These are phyloP conservation scores for Leiothrix lutea DNA, from an alignment of 2,113 vertebrate genomes.

Conservation along the genomic window DNA sequence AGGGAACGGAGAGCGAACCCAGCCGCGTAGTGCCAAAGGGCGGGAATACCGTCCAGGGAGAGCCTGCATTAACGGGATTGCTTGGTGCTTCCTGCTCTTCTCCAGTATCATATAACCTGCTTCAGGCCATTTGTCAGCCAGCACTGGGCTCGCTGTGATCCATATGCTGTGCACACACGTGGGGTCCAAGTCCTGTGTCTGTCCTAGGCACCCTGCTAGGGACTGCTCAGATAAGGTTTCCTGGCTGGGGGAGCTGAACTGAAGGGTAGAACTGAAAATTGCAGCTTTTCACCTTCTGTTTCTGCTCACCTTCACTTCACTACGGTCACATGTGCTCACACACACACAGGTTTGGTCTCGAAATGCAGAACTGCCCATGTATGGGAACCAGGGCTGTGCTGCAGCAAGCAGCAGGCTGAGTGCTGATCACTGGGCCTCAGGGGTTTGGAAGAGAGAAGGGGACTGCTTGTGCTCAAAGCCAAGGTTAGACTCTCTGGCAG, in stretches of 20 bases:
- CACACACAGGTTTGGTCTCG: rapidly evolving
- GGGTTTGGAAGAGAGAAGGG: background rate
- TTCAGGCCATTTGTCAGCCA: background rate
- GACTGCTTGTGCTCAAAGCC: background rate
- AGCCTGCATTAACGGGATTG: background rate
- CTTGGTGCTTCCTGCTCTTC: background rate
- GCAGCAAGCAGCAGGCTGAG: background rate
- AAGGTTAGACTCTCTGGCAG: background rate
- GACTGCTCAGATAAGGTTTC: background rate
- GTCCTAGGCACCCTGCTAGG: background rate
- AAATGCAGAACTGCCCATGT: background rate
- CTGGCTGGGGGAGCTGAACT: background rate
- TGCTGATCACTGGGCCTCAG: rapidly evolving
- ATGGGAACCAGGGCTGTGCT: background rate
- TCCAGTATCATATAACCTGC: background rate
- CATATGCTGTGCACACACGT: rapidly evolving
- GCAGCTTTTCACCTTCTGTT: background rate
- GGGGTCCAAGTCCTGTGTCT: background rate
- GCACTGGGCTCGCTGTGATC: background rate
- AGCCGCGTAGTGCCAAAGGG: rapidly evolving
- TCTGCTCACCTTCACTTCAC: background rate
- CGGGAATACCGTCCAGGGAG: rapidly evolving
- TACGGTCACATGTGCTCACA: rapidly evolving
- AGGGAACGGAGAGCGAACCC: background rate
- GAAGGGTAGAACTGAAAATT: background rate